Conservation (phyloP, 2,797 vertebrate species). For the Jordanella pulchra region DNA sequence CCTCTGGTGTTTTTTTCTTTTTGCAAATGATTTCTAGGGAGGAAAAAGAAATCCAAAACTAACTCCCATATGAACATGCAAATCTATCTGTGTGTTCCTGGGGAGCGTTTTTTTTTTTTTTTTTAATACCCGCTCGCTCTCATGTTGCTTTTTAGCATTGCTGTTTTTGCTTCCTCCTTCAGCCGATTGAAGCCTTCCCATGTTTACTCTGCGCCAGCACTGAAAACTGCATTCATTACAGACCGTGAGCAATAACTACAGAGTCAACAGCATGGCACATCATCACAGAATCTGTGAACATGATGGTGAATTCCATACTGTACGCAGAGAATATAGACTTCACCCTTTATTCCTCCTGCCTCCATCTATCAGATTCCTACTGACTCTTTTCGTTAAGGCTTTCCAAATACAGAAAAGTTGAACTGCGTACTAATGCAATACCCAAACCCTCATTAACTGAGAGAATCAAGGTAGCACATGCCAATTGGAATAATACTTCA, state of each 20-base stretch:
- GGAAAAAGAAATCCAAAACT: conserved; percentile 67
- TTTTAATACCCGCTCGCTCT: conserved; percentile 43
- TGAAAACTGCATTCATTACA: conserved; percentile 65
- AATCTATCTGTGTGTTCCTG: conserved; percentile 70
- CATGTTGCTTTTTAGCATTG: conserved; percentile 60
- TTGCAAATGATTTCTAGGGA: conserved; percentile 75
- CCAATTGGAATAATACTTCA: conserved; percentile 22
- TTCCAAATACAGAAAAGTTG: conserved; percentile 38
- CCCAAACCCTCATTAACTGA: conserved; percentile 31
- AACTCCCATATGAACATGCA: conserved; percentile 75
- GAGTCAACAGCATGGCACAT: conserved; percentile 36
- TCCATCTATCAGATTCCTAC: conserved; percentile 8
- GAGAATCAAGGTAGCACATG: conserved; percentile 38
- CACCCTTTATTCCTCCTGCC: conserved; percentile 11
- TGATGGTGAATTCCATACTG: conserved; percentile 6
- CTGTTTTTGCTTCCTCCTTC: conserved; percentile 60
- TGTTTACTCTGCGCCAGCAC: conserved; percentile 64
- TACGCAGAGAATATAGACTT: conserved; percentile 12
- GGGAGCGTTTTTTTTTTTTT: conserved; percentile 45
- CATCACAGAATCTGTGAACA: conserved; percentile 18
- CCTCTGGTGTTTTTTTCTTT: conserved; percentile 62
- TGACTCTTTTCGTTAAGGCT: conserved; percentile 26
- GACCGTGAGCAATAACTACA: conserved; percentile 50
- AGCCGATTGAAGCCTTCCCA: conserved; percentile 56
- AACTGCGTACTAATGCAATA: conserved; percentile 15